Evolutionary conservation across 1,140 invertebrate species (phyloP).

Genomic region (Laodelphax striatellus): DNA sequence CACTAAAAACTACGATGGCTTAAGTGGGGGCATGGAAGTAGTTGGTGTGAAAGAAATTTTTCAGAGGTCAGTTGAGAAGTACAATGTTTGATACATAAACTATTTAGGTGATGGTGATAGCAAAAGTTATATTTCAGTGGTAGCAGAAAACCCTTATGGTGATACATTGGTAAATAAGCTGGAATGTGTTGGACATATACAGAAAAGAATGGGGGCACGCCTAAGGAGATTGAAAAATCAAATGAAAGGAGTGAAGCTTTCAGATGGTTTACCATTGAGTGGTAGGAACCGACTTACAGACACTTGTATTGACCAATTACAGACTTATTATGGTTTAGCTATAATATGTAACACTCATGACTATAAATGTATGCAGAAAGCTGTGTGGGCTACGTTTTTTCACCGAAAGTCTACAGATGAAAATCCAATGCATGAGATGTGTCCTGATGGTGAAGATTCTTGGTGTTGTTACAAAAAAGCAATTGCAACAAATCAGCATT

Average conservation of each 20-base stretch:
- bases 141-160: too few relatives aligned
- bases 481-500: neutral
- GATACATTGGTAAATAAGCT: neutral
- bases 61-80: neutral
- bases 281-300: constrained; percentile 21
- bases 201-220: constrained; percentile 4
- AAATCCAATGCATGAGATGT: neutral
- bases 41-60: constrained; percentile 2
- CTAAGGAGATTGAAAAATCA: neutral
- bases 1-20: constrained; percentile 1
- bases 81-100: constrained; percentile 6
- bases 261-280: constrained; percentile 5
- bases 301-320: constrained; percentile 23
- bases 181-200: constrained; percentile 6
- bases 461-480: neutral
- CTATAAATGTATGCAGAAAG: constrained; percentile 19
- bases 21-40: constrained; percentile 8
- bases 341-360: constrained; percentile 25
- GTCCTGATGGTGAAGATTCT: neutral
- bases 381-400: neutral
- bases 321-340: constrained; percentile 20
- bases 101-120: constrained; percentile 7
- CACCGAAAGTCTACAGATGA: neutral
- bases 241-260: neutral
- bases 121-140: neutral